These are phyloP conservation scores for Heliconius charithonia DNA, from an alignment of 2,888 invertebrate species.

Conservation along the genomic window DNA sequence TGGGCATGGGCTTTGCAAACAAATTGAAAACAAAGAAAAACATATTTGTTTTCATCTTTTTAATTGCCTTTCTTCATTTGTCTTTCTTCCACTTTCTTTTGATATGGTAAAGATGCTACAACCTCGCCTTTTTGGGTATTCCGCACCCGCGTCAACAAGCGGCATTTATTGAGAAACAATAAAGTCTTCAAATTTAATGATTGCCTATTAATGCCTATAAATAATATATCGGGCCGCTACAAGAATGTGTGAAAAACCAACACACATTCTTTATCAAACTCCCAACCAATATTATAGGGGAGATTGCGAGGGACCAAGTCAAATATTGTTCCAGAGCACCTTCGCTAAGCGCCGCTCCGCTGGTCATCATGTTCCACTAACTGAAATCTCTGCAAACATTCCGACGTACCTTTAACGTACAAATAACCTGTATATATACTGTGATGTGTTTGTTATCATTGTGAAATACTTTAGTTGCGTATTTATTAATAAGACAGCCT, in stretches of 20 bases:
- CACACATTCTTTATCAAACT: background rate
- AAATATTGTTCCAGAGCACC: conserved; percentile 21
- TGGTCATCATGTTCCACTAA: conserved; percentile 23
- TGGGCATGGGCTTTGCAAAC: too few relatives aligned
- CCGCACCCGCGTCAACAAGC: too few relatives aligned
- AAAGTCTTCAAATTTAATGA: background rate
- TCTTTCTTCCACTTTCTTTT: too few relatives aligned
- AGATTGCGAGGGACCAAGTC: conserved; percentile 13
- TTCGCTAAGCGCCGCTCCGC: conserved; percentile 13
- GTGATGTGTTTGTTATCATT: background rate
- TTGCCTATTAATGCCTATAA: background rate
- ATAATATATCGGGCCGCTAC: background rate
- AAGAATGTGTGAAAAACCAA: background rate
- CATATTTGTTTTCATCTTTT: too few relatives aligned
- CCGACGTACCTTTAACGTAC: background rate
- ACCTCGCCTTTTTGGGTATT: too few relatives aligned
- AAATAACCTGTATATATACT: background rate
- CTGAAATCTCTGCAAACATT: conserved; percentile 23
- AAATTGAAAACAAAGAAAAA: too few relatives aligned
- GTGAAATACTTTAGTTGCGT: background rate
- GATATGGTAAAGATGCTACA: too few relatives aligned
- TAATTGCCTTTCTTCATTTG: too few relatives aligned
- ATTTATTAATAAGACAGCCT: too few relatives aligned
- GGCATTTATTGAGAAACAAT: background rate
- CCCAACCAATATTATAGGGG: background rate